Percentiles rank a stretch among this genome's conserved stretches.
phyloP scores from a whole-genome alignment of 2,113 vertebrate species.

The Ornithorhynchus anatinus region DNA sequence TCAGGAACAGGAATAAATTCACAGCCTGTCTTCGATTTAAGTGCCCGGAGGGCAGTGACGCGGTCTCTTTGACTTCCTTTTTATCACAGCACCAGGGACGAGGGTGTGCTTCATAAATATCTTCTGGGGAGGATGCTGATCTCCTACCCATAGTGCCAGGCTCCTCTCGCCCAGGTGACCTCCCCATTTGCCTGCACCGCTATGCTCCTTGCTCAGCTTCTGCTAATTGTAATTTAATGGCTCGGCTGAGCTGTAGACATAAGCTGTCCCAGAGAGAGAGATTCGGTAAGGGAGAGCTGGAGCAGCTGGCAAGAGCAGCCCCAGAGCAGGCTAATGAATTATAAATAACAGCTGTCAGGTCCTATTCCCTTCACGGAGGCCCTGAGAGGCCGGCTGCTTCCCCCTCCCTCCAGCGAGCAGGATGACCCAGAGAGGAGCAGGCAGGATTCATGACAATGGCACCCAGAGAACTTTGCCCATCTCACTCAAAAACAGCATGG shows the following conservation, averaged over 20 bases:
- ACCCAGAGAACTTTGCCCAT: no score
- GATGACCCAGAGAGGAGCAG: slow-evolving; percentile 35
- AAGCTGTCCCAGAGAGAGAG: slow-evolving; percentile 19
- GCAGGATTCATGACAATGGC: slow-evolving; percentile 54
- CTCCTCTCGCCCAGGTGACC: no score
- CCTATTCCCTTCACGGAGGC: slow-evolving; percentile 19
- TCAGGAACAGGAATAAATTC: no score
- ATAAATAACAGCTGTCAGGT: slow-evolving; percentile 64
- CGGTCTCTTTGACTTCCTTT: no score
- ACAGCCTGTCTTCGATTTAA: no score
- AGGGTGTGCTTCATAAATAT: no score
- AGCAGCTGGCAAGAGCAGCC: slow-evolving; percentile 62
- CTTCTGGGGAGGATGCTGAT: no score
- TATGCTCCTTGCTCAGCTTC: background rate
- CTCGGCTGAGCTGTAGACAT: slow-evolving; percentile 10
- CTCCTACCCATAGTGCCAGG: no score
- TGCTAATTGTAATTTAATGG: slow-evolving; percentile 33
- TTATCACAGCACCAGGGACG: no score
- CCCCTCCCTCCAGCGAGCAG: background rate
- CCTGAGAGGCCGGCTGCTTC: slow-evolving; percentile 29
- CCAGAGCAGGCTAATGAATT: slow-evolving; percentile 61
- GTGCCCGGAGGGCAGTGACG: no score
- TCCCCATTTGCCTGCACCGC: no score
- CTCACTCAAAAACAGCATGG: no score
- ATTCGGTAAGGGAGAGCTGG: background rate